A percentile compares a stretch with the other conserved stretches of the same genome.
phyloP scores from a whole-genome alignment of 1,140 invertebrate species.

The Chionoecetes opilio region DNA sequence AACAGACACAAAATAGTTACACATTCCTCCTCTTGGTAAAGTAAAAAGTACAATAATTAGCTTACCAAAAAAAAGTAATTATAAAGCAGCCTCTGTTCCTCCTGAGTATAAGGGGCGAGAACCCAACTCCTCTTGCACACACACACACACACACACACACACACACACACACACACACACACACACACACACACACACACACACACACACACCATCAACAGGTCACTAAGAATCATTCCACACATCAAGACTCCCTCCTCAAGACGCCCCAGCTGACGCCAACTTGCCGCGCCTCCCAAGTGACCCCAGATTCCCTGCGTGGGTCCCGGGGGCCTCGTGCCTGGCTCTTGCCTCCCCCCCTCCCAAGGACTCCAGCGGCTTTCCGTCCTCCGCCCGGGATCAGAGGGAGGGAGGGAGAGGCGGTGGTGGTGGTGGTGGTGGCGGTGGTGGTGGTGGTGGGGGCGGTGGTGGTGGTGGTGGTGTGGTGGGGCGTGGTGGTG shows the following conservation, averaged over 20 bases:
- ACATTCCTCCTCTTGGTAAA: no score
- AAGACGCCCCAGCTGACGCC: background rate
- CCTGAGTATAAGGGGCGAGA: no score
- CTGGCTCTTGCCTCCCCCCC: background rate
- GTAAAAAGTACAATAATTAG: no score
- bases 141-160: background rate
- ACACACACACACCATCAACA: conserved; percentile 19
- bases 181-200: conserved; percentile 8
- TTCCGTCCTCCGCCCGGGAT: background rate
- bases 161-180: background rate
- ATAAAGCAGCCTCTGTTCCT: no score
- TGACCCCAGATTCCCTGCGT: background rate
- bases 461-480: background rate
- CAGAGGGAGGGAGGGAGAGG: background rate
- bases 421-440: background rate
- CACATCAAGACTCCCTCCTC: background rate
- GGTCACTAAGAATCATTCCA: background rate
- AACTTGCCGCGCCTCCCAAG: conserved; percentile 1
- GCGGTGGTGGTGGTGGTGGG: background rate
- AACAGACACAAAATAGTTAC: no score
- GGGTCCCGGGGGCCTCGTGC: background rate
- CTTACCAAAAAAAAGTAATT: no score
- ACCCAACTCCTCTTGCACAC: no score
- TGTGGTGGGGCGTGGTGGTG: no score
- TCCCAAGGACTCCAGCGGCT: background rate